Evolutionary conservation across 2,797 vertebrate species (phyloP).

Genomic region (Onychomys torridus): DNA sequence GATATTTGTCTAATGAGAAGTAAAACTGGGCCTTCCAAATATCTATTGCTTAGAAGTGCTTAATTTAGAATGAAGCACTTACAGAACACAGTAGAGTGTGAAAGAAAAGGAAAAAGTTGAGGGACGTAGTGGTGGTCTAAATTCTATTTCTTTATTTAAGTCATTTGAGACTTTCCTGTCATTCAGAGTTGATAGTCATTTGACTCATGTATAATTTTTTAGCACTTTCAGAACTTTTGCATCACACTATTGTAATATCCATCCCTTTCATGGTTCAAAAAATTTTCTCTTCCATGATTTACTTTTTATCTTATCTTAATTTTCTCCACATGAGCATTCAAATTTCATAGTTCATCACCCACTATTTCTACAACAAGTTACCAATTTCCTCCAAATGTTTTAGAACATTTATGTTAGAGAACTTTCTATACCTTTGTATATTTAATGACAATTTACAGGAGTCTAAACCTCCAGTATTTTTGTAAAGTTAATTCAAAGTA

Average conservation of each 20-base stretch:
- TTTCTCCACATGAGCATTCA: neutral
- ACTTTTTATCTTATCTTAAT: slow-evolving; percentile 20
- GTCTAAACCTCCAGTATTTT: neutral
- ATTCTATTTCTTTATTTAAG: neutral
- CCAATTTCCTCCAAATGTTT: neutral
- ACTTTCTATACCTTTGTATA: neutral
- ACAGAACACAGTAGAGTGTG: neutral
- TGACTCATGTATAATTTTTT: neutral
- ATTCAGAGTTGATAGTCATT: neutral
- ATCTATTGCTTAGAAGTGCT: neutral
- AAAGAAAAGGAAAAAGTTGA: neutral
- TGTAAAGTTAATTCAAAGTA: neutral
- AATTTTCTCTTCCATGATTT: neutral
- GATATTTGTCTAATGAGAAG: neutral
- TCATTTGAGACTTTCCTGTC: neutral
- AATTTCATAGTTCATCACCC: neutral
- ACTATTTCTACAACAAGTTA: neutral
- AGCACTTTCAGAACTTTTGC: neutral
- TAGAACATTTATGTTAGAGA: neutral
- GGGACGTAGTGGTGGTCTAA: neutral
- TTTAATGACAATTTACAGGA: neutral
- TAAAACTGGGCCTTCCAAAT: neutral
- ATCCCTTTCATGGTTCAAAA: neutral
- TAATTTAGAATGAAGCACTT: neutral
- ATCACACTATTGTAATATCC: neutral